Percentiles rank a stretch among this genome's conserved stretches.
Evolutionary conservation across 2,113 vertebrate genomes (phyloP).

Genomic region (Notothenia rossii): DNA sequence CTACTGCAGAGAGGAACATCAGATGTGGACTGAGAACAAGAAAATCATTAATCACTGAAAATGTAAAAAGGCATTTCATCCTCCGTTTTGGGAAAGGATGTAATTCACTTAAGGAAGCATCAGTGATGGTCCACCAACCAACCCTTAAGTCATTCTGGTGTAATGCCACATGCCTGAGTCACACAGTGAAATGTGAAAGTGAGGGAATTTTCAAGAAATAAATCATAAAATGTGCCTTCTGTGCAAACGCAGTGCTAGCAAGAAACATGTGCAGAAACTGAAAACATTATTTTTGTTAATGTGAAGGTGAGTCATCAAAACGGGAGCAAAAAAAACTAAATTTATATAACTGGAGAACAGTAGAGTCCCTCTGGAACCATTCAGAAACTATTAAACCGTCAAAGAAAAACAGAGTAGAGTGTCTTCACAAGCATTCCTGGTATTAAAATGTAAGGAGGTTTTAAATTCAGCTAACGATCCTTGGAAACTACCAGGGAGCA

Average conservation of each 20-base stretch:
- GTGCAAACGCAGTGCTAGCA: slow-evolving; percentile 1
- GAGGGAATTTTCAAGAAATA: neutral
- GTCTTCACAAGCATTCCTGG: slow-evolving; percentile 42
- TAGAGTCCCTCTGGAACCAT: slow-evolving; percentile 10
- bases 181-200: slow-evolving; percentile 17
- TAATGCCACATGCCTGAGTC: neutral
- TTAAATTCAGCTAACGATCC: slow-evolving; percentile 50
- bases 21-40: neutral
- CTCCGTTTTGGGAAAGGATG: slow-evolving; percentile 2
- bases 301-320: neutral
- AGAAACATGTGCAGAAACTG: slow-evolving; percentile 15
- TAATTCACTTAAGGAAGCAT: slow-evolving; percentile 11
- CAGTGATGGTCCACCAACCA: slow-evolving; percentile 13
- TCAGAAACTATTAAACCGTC: neutral
- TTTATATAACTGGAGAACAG: neutral
- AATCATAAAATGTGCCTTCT: neutral
- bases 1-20: slow-evolving; percentile 10
- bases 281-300: slow-evolving; percentile 3
- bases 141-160: slow-evolving; percentile 26
- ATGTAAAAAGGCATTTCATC: slow-evolving; percentile 45
- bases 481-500: slow-evolving; percentile 47
- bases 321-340: neutral
- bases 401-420: slow-evolving; percentile 23
- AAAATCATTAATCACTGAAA: slow-evolving; percentile 28
- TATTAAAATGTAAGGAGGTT: slow-evolving; percentile 33